Evolutionary conservation across 2,888 invertebrate species (phyloP).

Genomic region (Epinotia ramella): DNA sequence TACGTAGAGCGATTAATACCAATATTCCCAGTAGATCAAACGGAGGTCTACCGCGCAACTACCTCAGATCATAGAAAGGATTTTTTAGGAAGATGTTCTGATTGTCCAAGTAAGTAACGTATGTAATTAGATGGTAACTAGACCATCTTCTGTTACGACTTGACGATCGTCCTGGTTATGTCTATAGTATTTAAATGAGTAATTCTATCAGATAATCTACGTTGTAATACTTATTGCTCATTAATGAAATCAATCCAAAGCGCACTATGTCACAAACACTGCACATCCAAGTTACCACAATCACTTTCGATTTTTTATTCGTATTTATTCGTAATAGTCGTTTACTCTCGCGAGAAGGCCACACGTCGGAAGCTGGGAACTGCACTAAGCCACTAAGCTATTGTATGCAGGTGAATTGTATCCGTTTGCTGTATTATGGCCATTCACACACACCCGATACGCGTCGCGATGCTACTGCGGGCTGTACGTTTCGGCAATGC

Average conservation of each 20-base stretch:
- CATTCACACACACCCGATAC: conserved; percentile 71
- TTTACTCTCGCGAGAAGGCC: conserved; percentile 66
- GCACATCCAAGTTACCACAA: conserved; percentile 19
- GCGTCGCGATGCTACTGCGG: conserved; percentile 36
- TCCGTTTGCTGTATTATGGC: conserved; percentile 79
- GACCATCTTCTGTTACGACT: neutral
- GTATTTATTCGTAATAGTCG: conserved; percentile 47
- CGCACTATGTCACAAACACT: conserved; percentile 29
- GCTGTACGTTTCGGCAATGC: conserved; percentile 38
- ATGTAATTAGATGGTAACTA: neutral
- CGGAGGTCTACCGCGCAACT: no score
- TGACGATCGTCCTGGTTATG: neutral
- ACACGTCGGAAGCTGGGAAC: conserved; percentile 81
- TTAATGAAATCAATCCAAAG: neutral
- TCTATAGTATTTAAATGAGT: neutral
- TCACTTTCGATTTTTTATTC: conserved; percentile 27
- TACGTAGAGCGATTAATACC: no score
- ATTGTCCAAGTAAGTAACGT: no score
- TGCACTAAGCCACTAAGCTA: conserved; percentile 79
- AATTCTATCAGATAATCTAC: neutral
- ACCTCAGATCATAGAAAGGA: no score
- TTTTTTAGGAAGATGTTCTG: no score
- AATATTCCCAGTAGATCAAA: no score
- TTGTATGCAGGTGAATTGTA: conserved; percentile 85
- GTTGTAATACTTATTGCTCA: conserved; percentile 17